phyloP scores from a whole-genome alignment of 2,888 invertebrate genomes.

The Leptothorax acervorum region DNA sequence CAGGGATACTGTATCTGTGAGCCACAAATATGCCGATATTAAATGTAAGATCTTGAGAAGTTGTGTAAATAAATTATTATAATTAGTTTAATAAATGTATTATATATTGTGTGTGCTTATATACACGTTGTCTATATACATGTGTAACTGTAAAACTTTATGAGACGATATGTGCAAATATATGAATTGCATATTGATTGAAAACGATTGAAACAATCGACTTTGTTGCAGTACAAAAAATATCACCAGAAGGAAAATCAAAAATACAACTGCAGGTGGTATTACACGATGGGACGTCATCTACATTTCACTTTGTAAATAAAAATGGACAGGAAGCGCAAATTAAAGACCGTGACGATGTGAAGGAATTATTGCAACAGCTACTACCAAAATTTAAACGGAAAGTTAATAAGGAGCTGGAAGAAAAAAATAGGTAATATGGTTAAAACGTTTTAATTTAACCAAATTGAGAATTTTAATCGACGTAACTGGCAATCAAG shows the following conservation, averaged over 20 bases:
- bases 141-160: not conserved
- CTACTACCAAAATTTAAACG: constrained; percentile 97
- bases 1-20: constrained; percentile 95
- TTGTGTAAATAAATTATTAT: constrained; percentile 55
- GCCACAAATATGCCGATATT: constrained; percentile 97
- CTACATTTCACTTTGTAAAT: constrained; percentile 99
- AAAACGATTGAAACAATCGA: not conserved
- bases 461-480: too few relatives aligned
- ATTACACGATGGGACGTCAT: constrained; percentile 96
- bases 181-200: not conserved
- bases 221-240: constrained; percentile 93
- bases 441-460: not conserved
- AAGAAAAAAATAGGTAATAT: constrained; percentile 92
- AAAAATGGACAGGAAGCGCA: constrained; percentile 93
- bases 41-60: constrained; percentile 90
- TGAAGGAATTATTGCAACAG: constrained; percentile 96
- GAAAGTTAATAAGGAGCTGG: constrained; percentile 95
- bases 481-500: too few relatives aligned
- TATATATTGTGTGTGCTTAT: too few relatives aligned
- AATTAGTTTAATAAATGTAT: constrained; percentile 63
- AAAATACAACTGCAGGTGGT: constrained; percentile 99
- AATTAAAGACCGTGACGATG: constrained; percentile 95
- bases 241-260: constrained; percentile 98
- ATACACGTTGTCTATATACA: not conserved
- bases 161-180: not conserved